phyloP scores from a whole-genome alignment of 2,888 invertebrate genomes.

The Nysson spinosus region DNA sequence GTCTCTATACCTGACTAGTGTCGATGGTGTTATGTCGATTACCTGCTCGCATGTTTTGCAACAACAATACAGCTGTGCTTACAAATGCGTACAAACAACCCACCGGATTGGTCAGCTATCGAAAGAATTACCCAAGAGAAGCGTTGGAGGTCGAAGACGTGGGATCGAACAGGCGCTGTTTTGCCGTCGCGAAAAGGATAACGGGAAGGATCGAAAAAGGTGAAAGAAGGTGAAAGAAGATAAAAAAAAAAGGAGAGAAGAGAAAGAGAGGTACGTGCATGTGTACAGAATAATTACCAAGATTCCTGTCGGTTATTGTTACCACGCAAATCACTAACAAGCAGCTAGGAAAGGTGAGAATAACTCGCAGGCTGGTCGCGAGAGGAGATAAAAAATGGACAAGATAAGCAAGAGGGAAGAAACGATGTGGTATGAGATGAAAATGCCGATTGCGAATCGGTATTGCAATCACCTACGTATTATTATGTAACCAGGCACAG shows the following conservation, averaged over 20 bases:
- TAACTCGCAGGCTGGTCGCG: slow-evolving; percentile 19
- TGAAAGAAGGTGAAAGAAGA: slow-evolving; percentile 10
- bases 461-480: slow-evolving; percentile 13
- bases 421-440: neutral
- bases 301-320: slow-evolving; percentile 58
- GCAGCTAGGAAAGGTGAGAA: slow-evolving; percentile 52
- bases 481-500: slow-evolving; percentile 24
- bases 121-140: slow-evolving; percentile 57
- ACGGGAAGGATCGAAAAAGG: slow-evolving; percentile 12
- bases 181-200: slow-evolving; percentile 17
- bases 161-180: slow-evolving; percentile 51
- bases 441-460: slow-evolving; percentile 12
- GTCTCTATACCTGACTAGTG: slow-evolving; percentile 10
- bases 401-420: neutral
- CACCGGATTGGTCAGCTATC: slow-evolving; percentile 32
- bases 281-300: slow-evolving; percentile 57
- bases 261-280: slow-evolving; percentile 1
- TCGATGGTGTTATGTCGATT: slow-evolving; percentile 57
- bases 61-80: slow-evolving; percentile 64
- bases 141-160: slow-evolving; percentile 61
- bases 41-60: slow-evolving; percentile 62
- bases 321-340: slow-evolving; percentile 56
- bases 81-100: slow-evolving; percentile 52
- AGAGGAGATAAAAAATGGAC: slow-evolving; percentile 31
- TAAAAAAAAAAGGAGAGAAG: neutral